These are phyloP conservation scores for Astropecten irregularis DNA, from an alignment of 53 echinoderm and acorn worm genomes.

Conservation along the genomic window DNA sequence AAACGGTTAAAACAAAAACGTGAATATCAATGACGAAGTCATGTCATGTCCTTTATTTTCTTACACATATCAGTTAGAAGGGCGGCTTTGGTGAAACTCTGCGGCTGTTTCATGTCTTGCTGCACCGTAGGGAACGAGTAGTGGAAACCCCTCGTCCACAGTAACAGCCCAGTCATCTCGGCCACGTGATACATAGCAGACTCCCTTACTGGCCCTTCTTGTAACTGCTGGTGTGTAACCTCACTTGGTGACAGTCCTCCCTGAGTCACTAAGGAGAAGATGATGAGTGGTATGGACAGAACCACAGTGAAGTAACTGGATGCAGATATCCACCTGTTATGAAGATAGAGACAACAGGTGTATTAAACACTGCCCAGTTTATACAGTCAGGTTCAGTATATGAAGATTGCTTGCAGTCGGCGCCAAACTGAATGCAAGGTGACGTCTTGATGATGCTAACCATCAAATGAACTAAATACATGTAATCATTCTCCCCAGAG, in stretches of 20 bases:
- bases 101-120: constrained; percentile 63
- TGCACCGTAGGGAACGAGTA: constrained; percentile 52
- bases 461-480: no score
- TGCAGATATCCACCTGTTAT: not conserved
- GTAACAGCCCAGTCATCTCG: constrained; percentile 19
- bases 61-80: constrained; percentile 27
- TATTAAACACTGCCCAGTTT: no score
- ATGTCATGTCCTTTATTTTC: no score
- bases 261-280: not conserved
- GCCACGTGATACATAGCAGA: not conserved
- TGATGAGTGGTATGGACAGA: not conserved
- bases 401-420: no score
- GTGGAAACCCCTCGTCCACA: constrained; percentile 24
- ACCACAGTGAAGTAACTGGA: not conserved
- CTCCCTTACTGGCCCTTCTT: not conserved
- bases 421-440: no score
- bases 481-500: no score
- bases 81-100: not conserved
- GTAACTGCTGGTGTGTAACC: not conserved
- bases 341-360: not conserved
- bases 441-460: no score
- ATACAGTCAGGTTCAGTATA: no score
- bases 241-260: not conserved
- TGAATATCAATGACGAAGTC: no score
- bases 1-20: no score